Percentiles rank a stretch among this genome's conserved stretches.
Evolutionary conservation across 2,888 invertebrate genomes (phyloP).

Genomic region (Athrips mouffetella): DNA sequence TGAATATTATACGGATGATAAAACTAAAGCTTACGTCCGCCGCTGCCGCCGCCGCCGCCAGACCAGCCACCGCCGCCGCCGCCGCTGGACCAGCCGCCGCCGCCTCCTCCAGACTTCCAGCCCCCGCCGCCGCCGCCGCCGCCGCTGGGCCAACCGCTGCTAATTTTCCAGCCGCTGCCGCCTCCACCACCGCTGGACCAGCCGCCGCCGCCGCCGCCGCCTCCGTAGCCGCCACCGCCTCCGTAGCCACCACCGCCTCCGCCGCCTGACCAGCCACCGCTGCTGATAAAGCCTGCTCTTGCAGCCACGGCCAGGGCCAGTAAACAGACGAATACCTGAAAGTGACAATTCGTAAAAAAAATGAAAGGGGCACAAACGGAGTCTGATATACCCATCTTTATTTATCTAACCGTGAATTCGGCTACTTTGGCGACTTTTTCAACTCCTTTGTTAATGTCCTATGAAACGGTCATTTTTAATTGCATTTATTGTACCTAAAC

Average conservation of each 20-base stretch:
- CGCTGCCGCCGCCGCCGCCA: conserved; percentile 24
- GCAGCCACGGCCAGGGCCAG: conserved; percentile 59
- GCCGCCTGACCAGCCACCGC: no score
- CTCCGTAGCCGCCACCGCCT: conserved; percentile 41
- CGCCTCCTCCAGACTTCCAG: conserved; percentile 37
- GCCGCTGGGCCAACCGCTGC: conserved; percentile 36
- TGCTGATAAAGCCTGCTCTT: conserved; percentile 57
- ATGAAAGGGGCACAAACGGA: no score
- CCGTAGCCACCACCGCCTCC: no score
- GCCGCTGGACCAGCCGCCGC: conserved; percentile 35
- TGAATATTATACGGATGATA: no score
- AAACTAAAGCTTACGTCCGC: conserved; percentile 7
- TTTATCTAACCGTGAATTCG: no score
- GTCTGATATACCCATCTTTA: no score
- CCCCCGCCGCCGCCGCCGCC: conserved; percentile 38
- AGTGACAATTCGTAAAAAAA: conserved; percentile 7
- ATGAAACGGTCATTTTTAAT: no score
- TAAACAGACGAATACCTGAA: conserved; percentile 68
- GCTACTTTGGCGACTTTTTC: no score
- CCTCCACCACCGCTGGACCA: conserved; percentile 41
- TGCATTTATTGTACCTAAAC: no score
- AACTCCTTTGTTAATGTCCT: no score
- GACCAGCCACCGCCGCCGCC: conserved; percentile 28
- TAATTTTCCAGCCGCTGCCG: conserved; percentile 28
- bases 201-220: conserved; percentile 35